Evolutionary conservation across 2,113 vertebrate species (phyloP).

Genomic region (Sporophila hypoxantha): DNA sequence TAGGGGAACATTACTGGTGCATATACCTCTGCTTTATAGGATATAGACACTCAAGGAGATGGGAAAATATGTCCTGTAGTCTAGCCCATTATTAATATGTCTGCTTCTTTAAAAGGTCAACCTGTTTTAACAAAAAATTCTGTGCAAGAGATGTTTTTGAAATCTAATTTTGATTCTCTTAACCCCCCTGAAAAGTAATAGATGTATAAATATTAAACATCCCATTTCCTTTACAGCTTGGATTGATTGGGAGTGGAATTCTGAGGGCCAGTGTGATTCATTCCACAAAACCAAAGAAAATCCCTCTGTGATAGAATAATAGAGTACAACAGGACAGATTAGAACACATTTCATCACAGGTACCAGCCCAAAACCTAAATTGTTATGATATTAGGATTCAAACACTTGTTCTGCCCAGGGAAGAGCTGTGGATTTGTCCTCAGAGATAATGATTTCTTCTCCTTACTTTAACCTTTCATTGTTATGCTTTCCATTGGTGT

Average conservation of each 20-base stretch:
- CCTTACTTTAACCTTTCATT: not conserved
- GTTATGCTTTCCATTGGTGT: not conserved
- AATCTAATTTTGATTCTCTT: constrained; percentile 42
- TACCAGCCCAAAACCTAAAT: not conserved
- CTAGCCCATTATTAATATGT: constrained; percentile 18
- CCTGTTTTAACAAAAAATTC: constrained; percentile 29
- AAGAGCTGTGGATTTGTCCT: not conserved
- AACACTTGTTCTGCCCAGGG: not conserved
- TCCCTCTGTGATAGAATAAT: constrained; percentile 1
- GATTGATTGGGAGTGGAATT: constrained; percentile 18
- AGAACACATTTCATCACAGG: not conserved
- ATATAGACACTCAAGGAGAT: not conserved
- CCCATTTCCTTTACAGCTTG: constrained; percentile 27
- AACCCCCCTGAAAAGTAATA: constrained; percentile 24
- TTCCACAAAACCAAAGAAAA: constrained; percentile 10
- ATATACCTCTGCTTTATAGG: not conserved
- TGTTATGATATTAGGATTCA: not conserved
- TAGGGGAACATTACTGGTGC: not conserved
- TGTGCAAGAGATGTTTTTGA: not conserved
- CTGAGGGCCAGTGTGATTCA: not conserved
- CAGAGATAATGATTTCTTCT: not conserved
- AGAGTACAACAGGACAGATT: not conserved
- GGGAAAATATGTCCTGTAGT: not conserved
- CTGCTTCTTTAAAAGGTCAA: constrained; percentile 47
- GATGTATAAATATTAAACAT: constrained; percentile 59